Conservation (phyloP, 2,113 vertebrate species). For the Zosterops lateralis region DNA sequence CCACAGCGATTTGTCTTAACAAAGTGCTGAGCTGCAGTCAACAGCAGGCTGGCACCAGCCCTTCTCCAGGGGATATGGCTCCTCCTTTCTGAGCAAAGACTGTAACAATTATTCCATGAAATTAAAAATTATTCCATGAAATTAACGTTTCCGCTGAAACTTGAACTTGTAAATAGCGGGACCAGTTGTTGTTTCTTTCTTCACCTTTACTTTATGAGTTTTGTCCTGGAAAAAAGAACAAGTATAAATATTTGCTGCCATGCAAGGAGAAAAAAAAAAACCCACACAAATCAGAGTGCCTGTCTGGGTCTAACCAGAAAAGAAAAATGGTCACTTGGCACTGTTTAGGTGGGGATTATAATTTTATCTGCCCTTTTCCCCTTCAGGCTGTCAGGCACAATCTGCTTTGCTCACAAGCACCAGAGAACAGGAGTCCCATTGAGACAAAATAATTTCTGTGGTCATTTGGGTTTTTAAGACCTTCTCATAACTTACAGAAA, state of each 20-base stretch:
- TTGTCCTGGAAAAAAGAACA: slow-evolving; percentile 82
- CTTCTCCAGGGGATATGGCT: not conserved
- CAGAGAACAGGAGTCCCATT: not conserved
- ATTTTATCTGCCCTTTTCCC: not conserved
- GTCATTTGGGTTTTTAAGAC: slow-evolving; percentile 6
- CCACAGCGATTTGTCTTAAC: not conserved
- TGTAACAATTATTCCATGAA: not conserved
- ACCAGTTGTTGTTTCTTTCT: slow-evolving; percentile 80
- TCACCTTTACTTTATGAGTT: slow-evolving; percentile 86
- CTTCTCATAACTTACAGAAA: slow-evolving; percentile 36
- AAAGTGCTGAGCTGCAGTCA: not conserved
- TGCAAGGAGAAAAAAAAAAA: not conserved
- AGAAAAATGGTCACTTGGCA: not conserved
- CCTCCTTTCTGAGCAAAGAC: not conserved
- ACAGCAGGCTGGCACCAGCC: not conserved
- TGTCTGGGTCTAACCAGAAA: not conserved
- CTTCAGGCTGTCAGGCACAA: not conserved
- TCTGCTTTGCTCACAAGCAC: slow-evolving; percentile 50
- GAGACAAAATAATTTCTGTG: slow-evolving; percentile 21
- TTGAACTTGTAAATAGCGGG: slow-evolving; percentile 95
- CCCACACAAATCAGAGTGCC: not conserved
- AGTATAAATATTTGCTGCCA: not conserved
- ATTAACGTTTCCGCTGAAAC: slow-evolving; percentile 85
- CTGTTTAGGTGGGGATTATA: slow-evolving; percentile 1
- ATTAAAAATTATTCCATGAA: slow-evolving; percentile 31